Evolutionary conservation across 1,140 invertebrate genomes (phyloP).

Genomic region (Mylabris phalerata): DNA sequence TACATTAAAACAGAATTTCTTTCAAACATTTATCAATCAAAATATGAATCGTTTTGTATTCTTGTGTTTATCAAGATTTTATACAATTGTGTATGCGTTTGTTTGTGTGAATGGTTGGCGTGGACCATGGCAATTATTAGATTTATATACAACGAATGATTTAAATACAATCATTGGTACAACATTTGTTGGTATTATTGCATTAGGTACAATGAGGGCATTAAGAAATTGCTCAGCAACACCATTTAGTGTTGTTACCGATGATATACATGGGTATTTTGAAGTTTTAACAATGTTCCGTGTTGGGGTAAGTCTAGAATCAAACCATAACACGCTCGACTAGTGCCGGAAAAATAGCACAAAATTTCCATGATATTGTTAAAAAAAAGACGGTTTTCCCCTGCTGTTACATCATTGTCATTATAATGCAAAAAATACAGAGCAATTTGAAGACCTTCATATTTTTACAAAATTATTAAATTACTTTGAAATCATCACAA

Average conservation of each 20-base stretch:
- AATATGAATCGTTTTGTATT: conserved; percentile 60
- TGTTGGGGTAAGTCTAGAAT: conserved; percentile 50
- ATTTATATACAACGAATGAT: conserved; percentile 57
- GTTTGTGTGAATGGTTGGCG: conserved; percentile 80
- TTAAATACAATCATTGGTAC: conserved; percentile 53
- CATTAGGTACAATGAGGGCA: conserved; percentile 57
- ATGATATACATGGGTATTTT: conserved; percentile 69
- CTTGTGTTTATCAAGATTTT: conserved; percentile 64
- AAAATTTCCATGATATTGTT: not conserved
- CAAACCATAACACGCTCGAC: too few relatives aligned
- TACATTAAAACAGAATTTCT: conserved; percentile 56
- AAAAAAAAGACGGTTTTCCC: too few relatives aligned
- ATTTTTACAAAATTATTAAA: too few relatives aligned
- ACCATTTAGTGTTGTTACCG: conserved; percentile 68
- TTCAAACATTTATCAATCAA: conserved; percentile 56
- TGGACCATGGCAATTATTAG: conserved; percentile 69
- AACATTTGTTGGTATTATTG: conserved; percentile 55
- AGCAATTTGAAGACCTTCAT: too few relatives aligned
- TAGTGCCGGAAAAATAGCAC: not conserved
- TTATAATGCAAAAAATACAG: not conserved
- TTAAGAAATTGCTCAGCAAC: conserved; percentile 74
- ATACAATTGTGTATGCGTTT: conserved; percentile 67
- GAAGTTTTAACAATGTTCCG: conserved; percentile 77
- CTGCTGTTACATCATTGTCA: too few relatives aligned
- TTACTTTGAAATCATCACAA: too few relatives aligned